A percentile compares a stretch with the other conserved stretches of the same genome.
Conservation (phyloP, 92 coral and sea anemone species). For the Porites cylindrica region DNA sequence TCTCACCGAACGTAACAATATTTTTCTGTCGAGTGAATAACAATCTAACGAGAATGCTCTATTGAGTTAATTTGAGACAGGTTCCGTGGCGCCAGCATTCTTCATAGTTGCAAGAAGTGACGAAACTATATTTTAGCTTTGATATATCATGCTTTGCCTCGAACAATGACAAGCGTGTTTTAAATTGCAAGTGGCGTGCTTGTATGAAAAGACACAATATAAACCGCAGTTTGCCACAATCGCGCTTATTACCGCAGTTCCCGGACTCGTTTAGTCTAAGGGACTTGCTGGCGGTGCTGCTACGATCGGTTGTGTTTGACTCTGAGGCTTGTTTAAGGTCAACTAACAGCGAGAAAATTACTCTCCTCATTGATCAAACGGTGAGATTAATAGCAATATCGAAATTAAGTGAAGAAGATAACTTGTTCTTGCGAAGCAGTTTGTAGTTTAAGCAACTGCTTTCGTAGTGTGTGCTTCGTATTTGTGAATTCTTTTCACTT, state of each 20-base stretch:
- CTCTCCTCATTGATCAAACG: not conserved
- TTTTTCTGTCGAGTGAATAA: not conserved
- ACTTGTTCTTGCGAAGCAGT: too few species aligned
- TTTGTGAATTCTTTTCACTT: too few species aligned
- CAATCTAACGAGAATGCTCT: constrained; percentile 2
- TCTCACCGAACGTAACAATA: constrained; percentile 25
- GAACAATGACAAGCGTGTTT: constrained; percentile 29
- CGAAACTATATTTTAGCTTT: constrained; percentile 32
- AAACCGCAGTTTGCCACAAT: not conserved
- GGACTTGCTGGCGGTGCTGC: not conserved
- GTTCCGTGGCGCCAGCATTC: constrained; percentile 34
- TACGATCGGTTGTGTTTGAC: not conserved
- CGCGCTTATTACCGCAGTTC: not conserved
- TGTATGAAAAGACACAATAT: constrained; percentile 11
- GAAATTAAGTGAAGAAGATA: not conserved
- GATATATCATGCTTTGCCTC: constrained; percentile 29
- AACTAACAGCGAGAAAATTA: not conserved
- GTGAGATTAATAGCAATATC: not conserved
- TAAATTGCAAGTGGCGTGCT: constrained; percentile 5
- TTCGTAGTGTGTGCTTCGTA: too few species aligned
- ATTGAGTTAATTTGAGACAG: constrained; percentile 17
- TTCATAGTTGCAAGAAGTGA: not conserved
- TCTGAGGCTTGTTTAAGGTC: not conserved
- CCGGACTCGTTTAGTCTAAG: not conserved
- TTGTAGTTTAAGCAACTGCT: too few species aligned